Percentiles rank a stretch among this genome's conserved stretches.
Evolutionary conservation across 2,113 vertebrate species (phyloP).

Genomic region (Scortum barcoo): DNA sequence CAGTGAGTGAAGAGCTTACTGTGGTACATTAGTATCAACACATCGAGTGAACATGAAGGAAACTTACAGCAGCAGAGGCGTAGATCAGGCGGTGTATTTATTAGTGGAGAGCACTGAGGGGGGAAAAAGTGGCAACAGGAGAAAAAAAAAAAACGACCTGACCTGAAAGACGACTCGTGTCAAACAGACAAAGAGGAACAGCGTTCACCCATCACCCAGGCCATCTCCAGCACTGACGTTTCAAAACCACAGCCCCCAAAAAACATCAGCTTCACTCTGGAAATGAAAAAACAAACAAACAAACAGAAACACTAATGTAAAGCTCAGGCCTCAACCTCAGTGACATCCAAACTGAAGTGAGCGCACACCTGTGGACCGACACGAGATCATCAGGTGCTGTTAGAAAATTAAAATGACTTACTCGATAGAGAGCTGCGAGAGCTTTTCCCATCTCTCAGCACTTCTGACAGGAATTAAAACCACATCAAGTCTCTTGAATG

Average conservation of each 20-base stretch:
- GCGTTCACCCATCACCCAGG: too few species aligned
- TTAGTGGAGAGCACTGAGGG: neutral
- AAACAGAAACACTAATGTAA: too few species aligned
- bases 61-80: neutral
- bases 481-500: too few species aligned
- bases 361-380: neutral
- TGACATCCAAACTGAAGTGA: neutral
- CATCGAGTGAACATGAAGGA: neutral
- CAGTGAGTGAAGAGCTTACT: neutral
- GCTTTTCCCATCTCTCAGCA: neutral
- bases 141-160: too few species aligned
- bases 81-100: neutral
- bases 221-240: neutral
- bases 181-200: slow-evolving; percentile 3
- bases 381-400: too few species aligned
- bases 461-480: neutral
- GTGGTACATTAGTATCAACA: neutral
- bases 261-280: too few species aligned
- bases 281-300: too few species aligned
- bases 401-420: neutral
- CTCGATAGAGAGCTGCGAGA: neutral
- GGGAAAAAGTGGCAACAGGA: too few species aligned
- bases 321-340: neutral
- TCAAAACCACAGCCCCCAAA: neutral
- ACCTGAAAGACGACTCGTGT: neutral